Conservation (phyloP, 2,113 vertebrate genomes). For the Pavo muticus region DNA sequence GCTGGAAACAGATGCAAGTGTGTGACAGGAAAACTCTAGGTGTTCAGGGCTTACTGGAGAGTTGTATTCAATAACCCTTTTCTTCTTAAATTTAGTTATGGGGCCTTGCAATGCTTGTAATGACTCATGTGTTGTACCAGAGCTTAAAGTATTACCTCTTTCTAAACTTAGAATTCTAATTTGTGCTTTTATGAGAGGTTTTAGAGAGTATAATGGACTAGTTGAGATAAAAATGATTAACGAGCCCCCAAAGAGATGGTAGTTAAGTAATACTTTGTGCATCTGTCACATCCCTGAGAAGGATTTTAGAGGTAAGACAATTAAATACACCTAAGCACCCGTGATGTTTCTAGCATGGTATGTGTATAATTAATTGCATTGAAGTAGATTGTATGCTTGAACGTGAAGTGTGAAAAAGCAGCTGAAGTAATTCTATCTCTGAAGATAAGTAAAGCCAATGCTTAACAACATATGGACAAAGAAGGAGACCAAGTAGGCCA, state of each 20-base stretch:
- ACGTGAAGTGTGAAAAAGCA: not conserved
- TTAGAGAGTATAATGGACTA: not conserved
- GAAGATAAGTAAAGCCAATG: not conserved
- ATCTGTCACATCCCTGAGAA: not conserved
- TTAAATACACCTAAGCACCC: not conserved
- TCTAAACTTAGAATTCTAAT: not conserved
- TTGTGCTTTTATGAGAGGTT: not conserved
- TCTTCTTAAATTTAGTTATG: conserved; percentile 4
- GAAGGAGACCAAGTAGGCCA: not conserved
- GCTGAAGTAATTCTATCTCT: not conserved
- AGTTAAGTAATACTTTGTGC: not conserved
- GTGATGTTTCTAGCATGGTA: not conserved
- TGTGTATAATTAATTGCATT: not conserved
- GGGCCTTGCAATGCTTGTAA: not conserved
- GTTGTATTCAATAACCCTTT: not conserved
- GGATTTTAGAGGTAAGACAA: not conserved
- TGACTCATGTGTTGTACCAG: rapidly evolving
- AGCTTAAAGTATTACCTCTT: not conserved
- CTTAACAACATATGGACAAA: not conserved
- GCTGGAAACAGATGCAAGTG: not conserved
- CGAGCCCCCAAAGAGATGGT: not conserved
- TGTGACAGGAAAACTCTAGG: not conserved
- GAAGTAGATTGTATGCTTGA: not conserved
- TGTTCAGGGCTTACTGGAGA: not conserved
- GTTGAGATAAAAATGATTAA: not conserved